Evolutionary conservation across 2,113 vertebrate genomes (phyloP).

Genomic region (Narcine bancroftii): DNA sequence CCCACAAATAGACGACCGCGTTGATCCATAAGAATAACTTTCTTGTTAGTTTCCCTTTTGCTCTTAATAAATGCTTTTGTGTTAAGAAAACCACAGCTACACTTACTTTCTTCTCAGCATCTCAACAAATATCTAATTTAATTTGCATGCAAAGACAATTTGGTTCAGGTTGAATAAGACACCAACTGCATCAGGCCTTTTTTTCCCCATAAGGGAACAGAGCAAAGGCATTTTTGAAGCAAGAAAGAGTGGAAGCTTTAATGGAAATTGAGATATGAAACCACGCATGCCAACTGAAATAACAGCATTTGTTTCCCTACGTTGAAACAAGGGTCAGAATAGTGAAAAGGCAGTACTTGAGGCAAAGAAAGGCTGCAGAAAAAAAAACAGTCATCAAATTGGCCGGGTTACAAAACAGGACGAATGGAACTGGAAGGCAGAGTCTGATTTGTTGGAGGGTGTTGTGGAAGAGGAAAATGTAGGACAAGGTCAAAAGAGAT

Average conservation of each 20-base stretch:
- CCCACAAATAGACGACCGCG: too few species aligned
- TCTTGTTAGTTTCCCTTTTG: too few species aligned
- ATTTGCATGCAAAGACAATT: not conserved
- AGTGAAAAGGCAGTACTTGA: not conserved
- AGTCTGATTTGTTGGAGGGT: not conserved
- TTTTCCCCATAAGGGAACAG: not conserved
- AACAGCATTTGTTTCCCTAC: not conserved
- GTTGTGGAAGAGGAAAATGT: not conserved
- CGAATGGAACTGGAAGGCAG: not conserved
- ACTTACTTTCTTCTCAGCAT: not conserved
- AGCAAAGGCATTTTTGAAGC: not conserved
- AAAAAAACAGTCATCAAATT: not conserved
- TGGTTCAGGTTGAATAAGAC: not conserved
- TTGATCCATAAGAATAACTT: too few species aligned
- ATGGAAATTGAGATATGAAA: not conserved
- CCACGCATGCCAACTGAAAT: not conserved
- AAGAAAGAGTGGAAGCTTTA: not conserved
- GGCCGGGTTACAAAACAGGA: not conserved
- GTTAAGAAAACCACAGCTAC: not conserved
- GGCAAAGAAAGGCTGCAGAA: not conserved
- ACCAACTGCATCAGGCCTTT: not conserved
- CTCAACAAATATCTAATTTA: not conserved
- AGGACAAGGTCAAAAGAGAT: conserved; percentile 1
- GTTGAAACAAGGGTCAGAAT: not conserved
- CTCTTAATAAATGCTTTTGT: not conserved